Percentiles rank a stretch among this genome's conserved stretches.
phyloP scores from a whole-genome alignment of 2,888 invertebrate species.

The Carpatolechia fugitivella region DNA sequence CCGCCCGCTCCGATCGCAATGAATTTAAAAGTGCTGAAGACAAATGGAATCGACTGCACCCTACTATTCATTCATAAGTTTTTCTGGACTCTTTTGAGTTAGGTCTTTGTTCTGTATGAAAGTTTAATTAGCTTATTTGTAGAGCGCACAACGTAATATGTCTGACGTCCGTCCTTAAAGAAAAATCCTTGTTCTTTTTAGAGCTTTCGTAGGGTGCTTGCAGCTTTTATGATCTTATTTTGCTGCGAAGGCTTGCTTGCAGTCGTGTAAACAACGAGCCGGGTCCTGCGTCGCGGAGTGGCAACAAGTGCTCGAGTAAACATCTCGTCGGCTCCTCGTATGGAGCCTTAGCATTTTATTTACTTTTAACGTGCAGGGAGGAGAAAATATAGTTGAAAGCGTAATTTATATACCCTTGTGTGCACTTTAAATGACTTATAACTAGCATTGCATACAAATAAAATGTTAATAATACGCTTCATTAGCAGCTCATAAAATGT shows the following conservation, averaged over 20 bases:
- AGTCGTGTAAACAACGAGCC: constrained; percentile 20
- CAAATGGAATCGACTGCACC: constrained; percentile 24
- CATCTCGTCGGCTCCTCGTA: constrained; percentile 21
- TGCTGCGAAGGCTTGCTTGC: constrained; percentile 16
- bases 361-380: constrained; percentile 2
- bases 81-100: constrained; percentile 2
- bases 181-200: background rate
- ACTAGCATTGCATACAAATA: background rate
- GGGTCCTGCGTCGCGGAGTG: constrained; percentile 28
- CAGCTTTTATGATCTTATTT: constrained; percentile 9
- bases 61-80: constrained; percentile 18
- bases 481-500: background rate
- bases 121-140: constrained; percentile 15
- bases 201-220: background rate
- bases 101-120: background rate
- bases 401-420: background rate
- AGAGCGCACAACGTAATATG: background rate
- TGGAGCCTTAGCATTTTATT: constrained; percentile 12
- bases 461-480: background rate
- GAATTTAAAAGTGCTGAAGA: constrained; percentile 40
- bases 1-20: constrained; percentile 37
- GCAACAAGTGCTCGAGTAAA: constrained; percentile 42
- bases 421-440: background rate
- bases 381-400: background rate
- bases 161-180: background rate